These are phyloP conservation scores for Pyrgilauda ruficollis DNA, from an alignment of 2,113 vertebrate genomes.

Conservation along the genomic window DNA sequence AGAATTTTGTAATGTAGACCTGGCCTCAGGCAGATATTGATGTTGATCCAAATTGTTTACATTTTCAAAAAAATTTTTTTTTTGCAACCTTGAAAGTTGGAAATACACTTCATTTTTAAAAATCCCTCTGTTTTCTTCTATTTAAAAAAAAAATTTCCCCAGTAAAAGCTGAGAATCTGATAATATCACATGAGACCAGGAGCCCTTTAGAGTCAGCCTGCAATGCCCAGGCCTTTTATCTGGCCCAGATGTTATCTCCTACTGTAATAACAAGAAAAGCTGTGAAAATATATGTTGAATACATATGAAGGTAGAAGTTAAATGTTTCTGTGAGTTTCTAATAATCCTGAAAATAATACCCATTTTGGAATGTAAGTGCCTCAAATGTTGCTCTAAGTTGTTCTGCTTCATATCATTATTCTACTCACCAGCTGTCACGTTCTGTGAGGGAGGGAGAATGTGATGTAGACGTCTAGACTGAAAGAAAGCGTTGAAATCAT, in stretches of 20 bases:
- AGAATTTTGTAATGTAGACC: not conserved
- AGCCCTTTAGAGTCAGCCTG: not conserved
- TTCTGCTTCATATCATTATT: not conserved
- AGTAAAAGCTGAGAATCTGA: not conserved
- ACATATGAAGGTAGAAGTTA: not conserved
- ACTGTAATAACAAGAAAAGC: slow-evolving; percentile 3
- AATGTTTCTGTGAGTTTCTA: not conserved
- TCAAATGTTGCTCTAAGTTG: not conserved
- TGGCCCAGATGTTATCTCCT: slow-evolving; percentile 11
- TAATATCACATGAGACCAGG: not conserved
- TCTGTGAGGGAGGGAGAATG: not conserved
- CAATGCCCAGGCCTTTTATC: not conserved
- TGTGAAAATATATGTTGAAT: not conserved
- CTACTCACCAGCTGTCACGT: not conserved
- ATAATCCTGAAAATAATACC: not conserved
- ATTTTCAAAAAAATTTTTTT: not conserved
- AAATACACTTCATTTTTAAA: not conserved
- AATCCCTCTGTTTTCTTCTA: not conserved
- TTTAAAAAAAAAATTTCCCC: rapidly evolving
- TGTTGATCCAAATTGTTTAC: not conserved
- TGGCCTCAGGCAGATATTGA: not conserved
- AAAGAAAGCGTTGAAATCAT: not conserved
- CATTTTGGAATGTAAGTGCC: not conserved
- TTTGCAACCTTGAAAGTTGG: not conserved
- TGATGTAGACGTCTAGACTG: not conserved